These are phyloP conservation scores for Azorinus chamasolen DNA, from an alignment of 2,888 invertebrate genomes.

Conservation along the genomic window DNA sequence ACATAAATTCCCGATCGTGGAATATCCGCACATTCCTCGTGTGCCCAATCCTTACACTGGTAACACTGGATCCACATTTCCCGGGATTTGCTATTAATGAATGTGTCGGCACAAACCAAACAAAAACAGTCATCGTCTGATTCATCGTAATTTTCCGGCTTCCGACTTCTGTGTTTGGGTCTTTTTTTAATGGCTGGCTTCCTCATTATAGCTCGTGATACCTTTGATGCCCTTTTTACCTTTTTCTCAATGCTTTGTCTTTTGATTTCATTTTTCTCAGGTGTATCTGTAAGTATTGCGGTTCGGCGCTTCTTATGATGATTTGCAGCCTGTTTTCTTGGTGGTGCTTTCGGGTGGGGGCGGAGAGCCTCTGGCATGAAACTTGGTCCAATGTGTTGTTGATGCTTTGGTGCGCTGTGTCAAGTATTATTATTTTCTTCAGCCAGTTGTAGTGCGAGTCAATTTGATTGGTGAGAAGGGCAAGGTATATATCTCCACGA, in stretches of 20 bases:
- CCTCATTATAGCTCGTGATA: slow-evolving; percentile 4
- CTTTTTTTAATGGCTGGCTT: slow-evolving; percentile 18
- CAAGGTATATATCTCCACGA: no score
- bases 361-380: slow-evolving; percentile 33
- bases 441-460: slow-evolving; percentile 37
- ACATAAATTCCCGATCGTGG: slow-evolving; percentile 23
- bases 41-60: slow-evolving; percentile 32
- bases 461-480: slow-evolving; percentile 13
- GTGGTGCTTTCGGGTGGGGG: slow-evolving; percentile 43
- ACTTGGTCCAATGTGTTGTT: neutral
- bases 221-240: slow-evolving; percentile 11
- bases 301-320: slow-evolving; percentile 38
- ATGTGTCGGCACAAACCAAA: slow-evolving; percentile 33
- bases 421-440: slow-evolving; percentile 14
- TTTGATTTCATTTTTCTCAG: slow-evolving; percentile 45
- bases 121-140: slow-evolving; percentile 22
- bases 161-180: slow-evolving; percentile 5
- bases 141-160: slow-evolving; percentile 6
- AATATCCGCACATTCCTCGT: slow-evolving; percentile 35
- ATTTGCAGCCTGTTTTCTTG: slow-evolving; percentile 28
- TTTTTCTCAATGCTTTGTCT: slow-evolving; percentile 8
- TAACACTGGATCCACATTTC: slow-evolving; percentile 26
- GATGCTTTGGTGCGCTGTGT: no score
- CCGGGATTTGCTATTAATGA: slow-evolving; percentile 15
- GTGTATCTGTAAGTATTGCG: slow-evolving; percentile 49